Base-by-base conservation (phyloP, 2,797 vertebrate species). In the Gallinago nigripennis region DNA sequence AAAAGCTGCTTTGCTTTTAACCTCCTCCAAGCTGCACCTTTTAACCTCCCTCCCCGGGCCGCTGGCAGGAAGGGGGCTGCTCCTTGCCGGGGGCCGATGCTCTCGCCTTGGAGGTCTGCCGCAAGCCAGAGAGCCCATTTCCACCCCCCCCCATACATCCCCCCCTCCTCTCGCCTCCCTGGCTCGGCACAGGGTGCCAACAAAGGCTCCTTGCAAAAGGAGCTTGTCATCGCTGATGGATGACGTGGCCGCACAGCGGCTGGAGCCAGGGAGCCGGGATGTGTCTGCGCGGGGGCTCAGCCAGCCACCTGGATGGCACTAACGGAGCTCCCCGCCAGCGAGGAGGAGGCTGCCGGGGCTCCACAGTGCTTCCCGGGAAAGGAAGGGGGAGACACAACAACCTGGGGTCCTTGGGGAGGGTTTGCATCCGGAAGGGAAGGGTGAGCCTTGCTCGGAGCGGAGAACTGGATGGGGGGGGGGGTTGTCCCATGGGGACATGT, bases 171-270 rank as follows among this genome's bases (percentile, higher is more conserved):
- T 27, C 3, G 9, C 57, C 1, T 2, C 51, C 78, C 28, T 15
- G 30, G 60, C 94, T 82, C 88, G 1, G 82, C 88, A 50, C 78
- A 12, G 69, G 86, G 83, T 93, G 90, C 95, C 95, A 94, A 94
- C 92, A 95, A 96, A 93, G 90, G 64, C 93, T 92, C 86, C 95
- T 95, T 96, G 94, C 86, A 92, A 92, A 92, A 70, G 94, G 83
- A 97, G 95, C 86, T 87, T 94, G 94, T 95, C 96, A 96, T 80
- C 25, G n/a, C 90, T 94, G 96, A 93, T 92, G 94, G 96, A 96
- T 93, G 92, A 94, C 77, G 83, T 90, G 96, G 95, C 83, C n/a
- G 66, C 2, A 19, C 58, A 2, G 90, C 39, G 66, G 89, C 94
- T 90, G 88, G 94, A 94, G 94, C 93, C 86, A 94, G 87, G 64